Evolutionary conservation across 1,140 invertebrate genomes (phyloP).

Genomic region (Periplaneta americana): DNA sequence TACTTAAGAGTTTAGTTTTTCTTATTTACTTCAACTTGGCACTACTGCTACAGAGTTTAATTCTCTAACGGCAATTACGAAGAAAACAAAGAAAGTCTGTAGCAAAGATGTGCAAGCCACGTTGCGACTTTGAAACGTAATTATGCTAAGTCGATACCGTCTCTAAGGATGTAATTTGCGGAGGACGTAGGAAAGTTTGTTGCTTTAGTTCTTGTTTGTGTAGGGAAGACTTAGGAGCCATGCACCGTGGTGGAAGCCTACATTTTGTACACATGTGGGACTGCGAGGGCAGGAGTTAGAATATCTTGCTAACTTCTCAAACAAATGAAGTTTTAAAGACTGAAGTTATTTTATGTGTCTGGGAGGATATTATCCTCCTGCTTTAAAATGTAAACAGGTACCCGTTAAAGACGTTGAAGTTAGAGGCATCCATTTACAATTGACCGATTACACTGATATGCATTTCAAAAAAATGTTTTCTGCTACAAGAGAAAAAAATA

Average conservation of each 20-base stretch:
- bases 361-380: too few relatives aligned
- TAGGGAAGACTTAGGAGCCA: neutral
- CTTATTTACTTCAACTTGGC: neutral
- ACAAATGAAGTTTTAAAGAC: too few relatives aligned
- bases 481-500: too few relatives aligned
- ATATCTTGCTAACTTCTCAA: neutral
- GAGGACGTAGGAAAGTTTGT: neutral
- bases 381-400: too few relatives aligned
- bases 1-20: neutral
- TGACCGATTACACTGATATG: too few relatives aligned
- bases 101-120: neutral
- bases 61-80: neutral
- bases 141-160: neutral
- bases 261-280: neutral
- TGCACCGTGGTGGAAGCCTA: neutral
- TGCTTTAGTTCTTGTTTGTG: neutral
- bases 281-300: too few relatives aligned
- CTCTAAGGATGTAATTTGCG: neutral
- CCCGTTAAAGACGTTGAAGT: too few relatives aligned
- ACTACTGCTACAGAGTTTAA: neutral
- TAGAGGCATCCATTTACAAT: too few relatives aligned
- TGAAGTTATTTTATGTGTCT: too few relatives aligned
- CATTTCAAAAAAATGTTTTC: too few relatives aligned
- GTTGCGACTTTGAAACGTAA: neutral
- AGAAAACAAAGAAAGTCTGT: neutral